phyloP scores from a whole-genome alignment of 2,797 vertebrate species.

The Crossoptilon crossoptilon region DNA sequence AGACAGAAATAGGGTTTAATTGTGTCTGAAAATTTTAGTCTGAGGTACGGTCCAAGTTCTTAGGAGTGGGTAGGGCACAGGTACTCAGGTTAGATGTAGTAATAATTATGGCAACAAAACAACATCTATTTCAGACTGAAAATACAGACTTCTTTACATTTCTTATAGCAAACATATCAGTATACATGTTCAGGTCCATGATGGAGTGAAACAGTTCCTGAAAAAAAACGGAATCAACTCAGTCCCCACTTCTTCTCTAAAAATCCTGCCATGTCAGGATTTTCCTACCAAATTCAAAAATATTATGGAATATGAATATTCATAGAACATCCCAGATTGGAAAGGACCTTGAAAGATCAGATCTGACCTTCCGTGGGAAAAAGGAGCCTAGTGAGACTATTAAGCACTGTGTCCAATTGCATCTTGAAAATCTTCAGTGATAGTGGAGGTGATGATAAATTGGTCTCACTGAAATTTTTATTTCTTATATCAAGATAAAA shows the following conservation, averaged over 20 bases:
- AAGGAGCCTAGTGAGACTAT: neutral
- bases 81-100: neutral
- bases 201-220: neutral
- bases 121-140: neutral
- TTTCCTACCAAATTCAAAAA: neutral
- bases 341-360: neutral
- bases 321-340: neutral
- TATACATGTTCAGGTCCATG: neutral
- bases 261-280: neutral
- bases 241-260: neutral
- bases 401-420: neutral
- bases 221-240: neutral
- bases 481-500: neutral
- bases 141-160: neutral
- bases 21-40: neutral
- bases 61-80: neutral
- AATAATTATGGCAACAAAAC: neutral
- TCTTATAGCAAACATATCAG: neutral
- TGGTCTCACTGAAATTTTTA: neutral
- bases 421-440: neutral
- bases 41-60: neutral
- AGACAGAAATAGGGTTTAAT: neutral
- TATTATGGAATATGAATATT: neutral
- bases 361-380: neutral
- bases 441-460: neutral